These are phyloP conservation scores for Camponotus floridanus DNA, from an alignment of 1,140 invertebrate species.

Conservation along the genomic window DNA sequence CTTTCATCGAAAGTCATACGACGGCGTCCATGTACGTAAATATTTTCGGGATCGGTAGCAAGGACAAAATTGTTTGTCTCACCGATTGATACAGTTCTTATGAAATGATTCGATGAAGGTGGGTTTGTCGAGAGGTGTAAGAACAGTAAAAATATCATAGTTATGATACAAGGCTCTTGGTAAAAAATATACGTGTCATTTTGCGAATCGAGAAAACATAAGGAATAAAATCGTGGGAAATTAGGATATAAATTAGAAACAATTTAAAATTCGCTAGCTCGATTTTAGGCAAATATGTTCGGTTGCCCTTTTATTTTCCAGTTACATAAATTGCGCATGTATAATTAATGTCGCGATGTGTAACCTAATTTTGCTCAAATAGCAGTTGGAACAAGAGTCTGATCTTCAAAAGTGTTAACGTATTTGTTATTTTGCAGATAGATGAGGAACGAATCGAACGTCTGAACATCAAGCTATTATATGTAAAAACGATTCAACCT, in stretches of 20 bases:
- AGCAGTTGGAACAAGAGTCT: background rate
- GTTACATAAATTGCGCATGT: background rate
- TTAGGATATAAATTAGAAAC: background rate
- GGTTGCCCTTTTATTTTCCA: background rate
- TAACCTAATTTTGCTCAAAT: background rate
- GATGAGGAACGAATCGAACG: background rate
- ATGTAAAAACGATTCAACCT: background rate
- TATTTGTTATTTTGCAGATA: background rate
- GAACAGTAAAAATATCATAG: no score
- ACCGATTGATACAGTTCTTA: background rate
- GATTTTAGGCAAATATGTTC: background rate
- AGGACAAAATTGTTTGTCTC: slow-evolving; percentile 30
- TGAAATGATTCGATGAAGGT: background rate
- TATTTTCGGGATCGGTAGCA: slow-evolving; percentile 12
- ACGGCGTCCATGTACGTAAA: background rate
- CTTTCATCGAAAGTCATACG: background rate
- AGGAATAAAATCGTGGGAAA: background rate
- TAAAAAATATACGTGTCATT: no score
- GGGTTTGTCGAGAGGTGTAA: no score
- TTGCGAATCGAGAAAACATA: background rate
- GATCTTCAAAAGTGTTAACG: background rate
- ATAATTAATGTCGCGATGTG: background rate
- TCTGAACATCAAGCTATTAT: no score
- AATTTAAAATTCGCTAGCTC: background rate
- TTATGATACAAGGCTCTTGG: no score